Evolutionary conservation across 2,888 invertebrate genomes (phyloP).

Genomic region (Iphiclides podalirius): DNA sequence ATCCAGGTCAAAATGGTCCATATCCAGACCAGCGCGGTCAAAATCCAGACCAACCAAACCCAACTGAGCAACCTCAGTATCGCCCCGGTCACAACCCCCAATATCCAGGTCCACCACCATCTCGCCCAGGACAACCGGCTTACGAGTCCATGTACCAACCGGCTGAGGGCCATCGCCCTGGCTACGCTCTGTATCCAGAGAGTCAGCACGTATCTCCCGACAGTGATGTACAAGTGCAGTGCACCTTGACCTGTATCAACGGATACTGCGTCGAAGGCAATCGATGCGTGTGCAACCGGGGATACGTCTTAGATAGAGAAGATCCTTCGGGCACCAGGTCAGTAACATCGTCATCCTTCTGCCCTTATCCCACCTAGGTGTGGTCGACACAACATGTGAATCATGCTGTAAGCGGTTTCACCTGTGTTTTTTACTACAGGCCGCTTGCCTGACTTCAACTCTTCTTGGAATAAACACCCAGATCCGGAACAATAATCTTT

Average conservation of each 20-base stretch:
- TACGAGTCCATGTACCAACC: conserved; percentile 5
- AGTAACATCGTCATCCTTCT: conserved; percentile 1
- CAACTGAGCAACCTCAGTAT: conserved; percentile 16
- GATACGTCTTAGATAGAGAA: conserved; percentile 65
- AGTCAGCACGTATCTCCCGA: conserved; percentile 18
- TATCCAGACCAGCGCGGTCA: background rate
- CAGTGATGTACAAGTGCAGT: conserved; percentile 41
- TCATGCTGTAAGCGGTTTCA: no score
- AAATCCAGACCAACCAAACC: background rate
- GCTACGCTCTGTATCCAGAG: conserved; percentile 18
- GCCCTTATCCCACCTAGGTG: no score
- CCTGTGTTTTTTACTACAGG: background rate
- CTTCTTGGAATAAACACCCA: no score
- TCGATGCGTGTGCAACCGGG: conserved; percentile 79
- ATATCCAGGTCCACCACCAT: conserved; percentile 18
- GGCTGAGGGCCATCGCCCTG: conserved; percentile 13
- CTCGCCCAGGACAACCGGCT: conserved; percentile 18
- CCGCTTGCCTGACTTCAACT: no score
- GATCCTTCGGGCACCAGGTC: conserved; percentile 53
- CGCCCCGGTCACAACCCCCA: background rate
- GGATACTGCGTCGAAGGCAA: conserved; percentile 80
- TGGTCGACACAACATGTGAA: no score
- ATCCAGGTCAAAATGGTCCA: conserved; percentile 5
- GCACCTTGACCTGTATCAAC: conserved; percentile 84
- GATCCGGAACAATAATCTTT: no score